Conservation (phyloP, 2,888 invertebrate species). For the Phorcus lineatus region DNA sequence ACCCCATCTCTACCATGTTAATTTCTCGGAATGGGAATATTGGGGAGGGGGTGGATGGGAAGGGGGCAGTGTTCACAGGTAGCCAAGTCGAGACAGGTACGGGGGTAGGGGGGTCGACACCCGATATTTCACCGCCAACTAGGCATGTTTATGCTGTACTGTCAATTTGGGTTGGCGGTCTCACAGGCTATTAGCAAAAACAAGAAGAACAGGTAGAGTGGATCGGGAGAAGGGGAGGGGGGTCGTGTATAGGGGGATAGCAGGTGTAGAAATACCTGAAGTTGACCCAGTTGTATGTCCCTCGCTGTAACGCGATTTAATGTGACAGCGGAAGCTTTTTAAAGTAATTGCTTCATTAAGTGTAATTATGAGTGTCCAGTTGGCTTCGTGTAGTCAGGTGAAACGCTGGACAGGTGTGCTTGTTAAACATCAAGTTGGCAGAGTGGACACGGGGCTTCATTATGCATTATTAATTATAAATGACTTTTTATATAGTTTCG, state of each 20-base stretch:
- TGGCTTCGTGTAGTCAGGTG: too few relatives aligned
- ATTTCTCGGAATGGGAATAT: neutral
- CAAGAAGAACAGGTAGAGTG: neutral
- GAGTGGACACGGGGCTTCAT: too few relatives aligned
- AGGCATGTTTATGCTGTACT: conserved; percentile 3
- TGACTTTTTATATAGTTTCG: too few relatives aligned
- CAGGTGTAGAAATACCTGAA: conserved; percentile 1
- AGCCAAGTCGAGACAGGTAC: neutral
- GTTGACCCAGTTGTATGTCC: neutral
- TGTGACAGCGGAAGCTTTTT: too few relatives aligned
- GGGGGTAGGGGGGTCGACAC: neutral
- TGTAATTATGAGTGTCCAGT: too few relatives aligned
- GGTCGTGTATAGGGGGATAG: neutral
- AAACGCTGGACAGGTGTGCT: too few relatives aligned
- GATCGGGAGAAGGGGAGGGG: neutral
- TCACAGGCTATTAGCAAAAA: conserved; percentile 15
- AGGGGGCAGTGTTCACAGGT: neutral
- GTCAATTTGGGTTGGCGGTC: neutral
- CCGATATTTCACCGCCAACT: neutral
- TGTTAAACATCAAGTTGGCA: too few relatives aligned
- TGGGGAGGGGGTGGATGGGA: neutral
- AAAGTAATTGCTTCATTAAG: too few relatives aligned
- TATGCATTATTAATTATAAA: too few relatives aligned
- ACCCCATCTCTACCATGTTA: neutral
- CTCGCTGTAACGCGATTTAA: neutral